Evolutionary conservation across 2,113 vertebrate species (phyloP), one percentile per base, ranked within the genome.

Genomic region (Pomatorhinus ruficollis): DNA sequence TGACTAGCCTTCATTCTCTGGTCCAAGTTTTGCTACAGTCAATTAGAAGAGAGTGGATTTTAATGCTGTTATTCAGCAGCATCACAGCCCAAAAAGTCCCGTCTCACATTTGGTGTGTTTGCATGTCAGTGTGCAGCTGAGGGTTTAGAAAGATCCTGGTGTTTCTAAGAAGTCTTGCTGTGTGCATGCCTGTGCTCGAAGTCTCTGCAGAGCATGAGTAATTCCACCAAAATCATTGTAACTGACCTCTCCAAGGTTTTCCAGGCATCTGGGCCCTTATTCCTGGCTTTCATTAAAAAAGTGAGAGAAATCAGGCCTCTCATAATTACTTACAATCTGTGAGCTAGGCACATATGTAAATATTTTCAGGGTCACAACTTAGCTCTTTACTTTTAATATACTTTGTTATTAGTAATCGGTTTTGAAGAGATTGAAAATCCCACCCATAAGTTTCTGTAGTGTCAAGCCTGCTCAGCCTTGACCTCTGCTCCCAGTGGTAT

Each of bases 381-480:
- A 90, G 82, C 63, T 95, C 68, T 96, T 75, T 92, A 54, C 78
- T 95, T 96, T 96, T 90, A 86, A 94, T 87, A 92, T 76, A 79
- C 56, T 95, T 93, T 90, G 63, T 94, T 97, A 77, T 91, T 90
- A 76, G 42, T 80, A 83, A 93, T 96, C 0, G 0, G 31, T 83
- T 85, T 52, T 91, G 33, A 87, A 89, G 80, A 87, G 61, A 57
- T 50, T 75, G 81, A 92, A 95, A 95, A 95, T 95, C 95, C 94
- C 89, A 96, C 93, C 91, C 86, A 1, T 92, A 95, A 59, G 72
- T 92, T 90, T 95, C 83, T 93, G 42, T 74, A 60, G 59, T 2
- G 5, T 65, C 40, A 53, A 89, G 68, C 63, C 74, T 82, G 30
- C 83, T 95, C 77, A 87, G 77, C 77, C 84, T 78, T 92, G 65